Evolutionary conservation across 2,888 invertebrate genomes (phyloP).

Genomic region (Melinaea marsaeus): DNA sequence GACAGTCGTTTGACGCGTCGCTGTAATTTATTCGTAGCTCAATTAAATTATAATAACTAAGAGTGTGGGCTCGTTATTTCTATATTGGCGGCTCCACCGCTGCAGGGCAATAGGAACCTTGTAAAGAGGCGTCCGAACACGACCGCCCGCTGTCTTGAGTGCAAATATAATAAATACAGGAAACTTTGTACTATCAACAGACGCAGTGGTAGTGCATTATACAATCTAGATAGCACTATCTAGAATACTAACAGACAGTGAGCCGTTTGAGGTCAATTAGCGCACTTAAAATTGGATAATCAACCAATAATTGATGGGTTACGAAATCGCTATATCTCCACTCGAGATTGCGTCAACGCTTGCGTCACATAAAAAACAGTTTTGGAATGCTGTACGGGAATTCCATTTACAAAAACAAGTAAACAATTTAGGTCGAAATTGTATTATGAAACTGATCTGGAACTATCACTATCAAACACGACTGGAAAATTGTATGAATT

Average conservation of each 20-base stretch:
- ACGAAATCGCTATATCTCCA: no score
- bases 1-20: constrained; percentile 30
- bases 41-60: constrained; percentile 67
- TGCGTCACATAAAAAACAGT: not conserved
- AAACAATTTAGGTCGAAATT: constrained; percentile 43
- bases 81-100: constrained; percentile 71
- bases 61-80: constrained; percentile 58
- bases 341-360: not conserved
- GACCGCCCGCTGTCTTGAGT: constrained; percentile 64
- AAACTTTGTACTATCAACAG: constrained; percentile 24
- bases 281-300: no score
- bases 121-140: constrained; percentile 69
- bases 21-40: constrained; percentile 39
- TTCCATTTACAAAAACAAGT: constrained; percentile 56
- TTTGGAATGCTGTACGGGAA: constrained; percentile 33
- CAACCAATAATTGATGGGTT: no score
- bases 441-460: constrained; percentile 32
- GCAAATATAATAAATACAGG: constrained; percentile 48
- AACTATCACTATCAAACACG: constrained; percentile 36
- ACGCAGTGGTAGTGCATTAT: constrained; percentile 1
- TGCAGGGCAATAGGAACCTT: constrained; percentile 64
- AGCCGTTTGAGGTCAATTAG: no score
- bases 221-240: not conserved
- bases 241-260: no score
- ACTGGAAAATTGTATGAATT: constrained; percentile 47